Evolutionary conservation across 2,113 vertebrate genomes (phyloP).

Genomic region (Engraulis encrasicolus): DNA sequence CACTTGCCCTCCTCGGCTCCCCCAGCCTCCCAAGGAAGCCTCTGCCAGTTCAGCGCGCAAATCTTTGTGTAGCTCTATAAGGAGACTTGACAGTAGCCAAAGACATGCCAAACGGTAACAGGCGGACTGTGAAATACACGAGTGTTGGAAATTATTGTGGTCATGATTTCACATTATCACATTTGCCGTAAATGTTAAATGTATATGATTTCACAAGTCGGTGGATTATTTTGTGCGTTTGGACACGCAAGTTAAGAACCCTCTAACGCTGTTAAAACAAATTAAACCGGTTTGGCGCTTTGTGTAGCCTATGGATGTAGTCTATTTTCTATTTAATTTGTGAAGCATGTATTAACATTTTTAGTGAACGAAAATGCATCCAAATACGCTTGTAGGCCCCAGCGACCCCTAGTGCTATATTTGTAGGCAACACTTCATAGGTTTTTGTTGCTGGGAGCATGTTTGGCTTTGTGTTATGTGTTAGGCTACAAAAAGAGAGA

Average conservation of each 20-base stretch:
- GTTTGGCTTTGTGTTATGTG: neutral
- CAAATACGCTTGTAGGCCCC: neutral
- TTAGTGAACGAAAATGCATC: neutral
- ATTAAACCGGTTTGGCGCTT: neutral
- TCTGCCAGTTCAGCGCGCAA: neutral
- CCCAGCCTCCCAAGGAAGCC: neutral
- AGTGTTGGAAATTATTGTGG: too few species aligned
- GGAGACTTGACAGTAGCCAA: too few species aligned
- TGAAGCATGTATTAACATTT: neutral
- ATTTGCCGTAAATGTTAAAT: too few species aligned
- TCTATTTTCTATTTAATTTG: neutral
- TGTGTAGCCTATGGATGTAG: neutral
- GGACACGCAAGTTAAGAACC: neutral
- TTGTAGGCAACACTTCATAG: neutral
- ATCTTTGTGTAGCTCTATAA: too few species aligned
- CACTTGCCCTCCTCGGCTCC: neutral
- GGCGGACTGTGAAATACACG: too few species aligned
- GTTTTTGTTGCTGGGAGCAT: neutral
- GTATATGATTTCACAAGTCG: too few species aligned
- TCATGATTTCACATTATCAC: too few species aligned
- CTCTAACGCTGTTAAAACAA: neutral
- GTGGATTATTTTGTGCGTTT: too few species aligned
- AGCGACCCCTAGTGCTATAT: slow-evolving; percentile 13
- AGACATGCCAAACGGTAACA: too few species aligned
- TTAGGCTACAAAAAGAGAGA: neutral